Evolutionary conservation across 2,888 invertebrate species (phyloP).

Genomic region (Papilio elwesi): DNA sequence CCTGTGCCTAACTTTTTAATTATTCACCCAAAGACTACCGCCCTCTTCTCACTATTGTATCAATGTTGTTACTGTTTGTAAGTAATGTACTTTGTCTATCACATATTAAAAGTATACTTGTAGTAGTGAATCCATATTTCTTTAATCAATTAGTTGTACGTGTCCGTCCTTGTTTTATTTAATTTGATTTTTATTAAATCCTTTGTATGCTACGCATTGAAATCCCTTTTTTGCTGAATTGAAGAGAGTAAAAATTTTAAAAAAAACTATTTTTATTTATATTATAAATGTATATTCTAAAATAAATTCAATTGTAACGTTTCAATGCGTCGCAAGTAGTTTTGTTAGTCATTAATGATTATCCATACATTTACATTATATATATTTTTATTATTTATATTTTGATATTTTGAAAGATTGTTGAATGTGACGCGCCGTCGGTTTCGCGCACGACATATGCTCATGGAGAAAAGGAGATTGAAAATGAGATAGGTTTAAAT

Average conservation of each 20-base stretch:
- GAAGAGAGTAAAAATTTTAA: background rate
- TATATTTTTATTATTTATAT: no score
- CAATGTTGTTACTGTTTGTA: slow-evolving; percentile 74
- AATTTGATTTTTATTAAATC: slow-evolving; percentile 11
- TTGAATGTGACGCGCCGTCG: no score
- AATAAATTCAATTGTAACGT: background rate
- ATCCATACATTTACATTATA: no score
- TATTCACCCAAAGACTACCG: slow-evolving; percentile 64
- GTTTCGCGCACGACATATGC: no score
- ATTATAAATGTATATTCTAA: background rate
- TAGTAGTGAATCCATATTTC: slow-evolving; percentile 38
- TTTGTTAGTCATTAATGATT: no score
- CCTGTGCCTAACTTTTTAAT: background rate
- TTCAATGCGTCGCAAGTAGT: slow-evolving; percentile 1
- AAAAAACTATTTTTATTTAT: background rate
- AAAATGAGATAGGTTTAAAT: no score
- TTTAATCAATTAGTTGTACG: slow-evolving; percentile 24
- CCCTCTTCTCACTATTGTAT: slow-evolving; percentile 84
- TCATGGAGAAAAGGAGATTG: no score
- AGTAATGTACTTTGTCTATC: slow-evolving; percentile 44
- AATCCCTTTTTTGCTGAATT: background rate
- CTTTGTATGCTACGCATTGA: slow-evolving; percentile 7
- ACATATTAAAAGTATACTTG: slow-evolving; percentile 47
- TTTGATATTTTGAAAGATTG: no score
- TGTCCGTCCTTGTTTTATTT: slow-evolving; percentile 1